Evolutionary conservation across 2,888 invertebrate species (phyloP), one percentile per base, ranked within the genome.

Genomic region (Ophonus ardosiacus): DNA sequence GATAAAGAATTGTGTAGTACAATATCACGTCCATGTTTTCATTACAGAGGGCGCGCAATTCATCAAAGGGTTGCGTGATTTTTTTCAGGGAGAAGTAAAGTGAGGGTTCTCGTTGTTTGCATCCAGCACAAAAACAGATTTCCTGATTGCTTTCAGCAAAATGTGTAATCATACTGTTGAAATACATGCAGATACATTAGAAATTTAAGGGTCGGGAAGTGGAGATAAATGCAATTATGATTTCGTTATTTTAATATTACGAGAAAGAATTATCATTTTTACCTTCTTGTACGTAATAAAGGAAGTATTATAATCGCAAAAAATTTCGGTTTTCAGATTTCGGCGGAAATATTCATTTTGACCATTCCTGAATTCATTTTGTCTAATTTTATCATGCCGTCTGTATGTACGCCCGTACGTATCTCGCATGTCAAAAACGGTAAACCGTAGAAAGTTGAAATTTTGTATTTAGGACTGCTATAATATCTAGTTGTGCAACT

Each of bases 151-250:
- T 68, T 68, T 68, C 38, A 68, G 7, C 31, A 68, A 4, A 68
- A 15, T 68, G 68, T 68, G 68, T 68, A 68, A 68, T 63, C 63
- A 63, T 68, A 15, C 31, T 40, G 68, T 38, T 68, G 68, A 68
- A 68, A 68, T 38, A 68, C 38, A 38, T 38, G 15, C 24, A 31
- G 8, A 24, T 0, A 21, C 63, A 21, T 8, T 21, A 13, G 15
- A 68, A 38, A 68, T 68, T 68, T 38, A 68, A 68, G 31, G 24
- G 68, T 68, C 68, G 15, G 15, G n/a, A 68, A 13, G 68, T 68
- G 38, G 15, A 31, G n/a, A 68, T 38, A 31, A 68, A 6, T 38
- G 17, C 17, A 61, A 18, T 17, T 15, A 61, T 61, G 59, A 61
- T 61, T 61, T 61, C 43, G 5, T 43, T 51, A 51, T 51, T 51